phyloP scores from a whole-genome alignment of 2,888 invertebrate genomes.

The Rosalia funebris region DNA sequence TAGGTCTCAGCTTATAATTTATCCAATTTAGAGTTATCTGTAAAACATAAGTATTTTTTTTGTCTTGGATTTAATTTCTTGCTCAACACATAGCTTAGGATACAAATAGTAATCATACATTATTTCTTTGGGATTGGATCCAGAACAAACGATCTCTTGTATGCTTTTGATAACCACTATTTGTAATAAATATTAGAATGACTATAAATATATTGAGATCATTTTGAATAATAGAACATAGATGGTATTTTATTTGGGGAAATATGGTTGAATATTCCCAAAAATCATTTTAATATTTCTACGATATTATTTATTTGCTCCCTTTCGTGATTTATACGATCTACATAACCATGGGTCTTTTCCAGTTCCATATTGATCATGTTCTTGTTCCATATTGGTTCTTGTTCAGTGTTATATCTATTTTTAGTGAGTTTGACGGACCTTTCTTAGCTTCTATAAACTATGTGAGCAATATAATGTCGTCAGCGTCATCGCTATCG shows the following conservation, averaged over 20 bases:
- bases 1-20: constrained; percentile 34
- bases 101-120: constrained; percentile 49
- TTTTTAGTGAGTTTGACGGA: not conserved
- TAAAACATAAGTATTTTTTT: constrained; percentile 37
- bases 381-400: not conserved
- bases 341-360: not conserved
- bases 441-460: not conserved
- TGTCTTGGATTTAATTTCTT: constrained; percentile 43
- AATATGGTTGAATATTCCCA: not conserved
- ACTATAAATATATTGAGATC: constrained; percentile 1
- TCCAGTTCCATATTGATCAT: not conserved
- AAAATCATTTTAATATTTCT: constrained; percentile 14
- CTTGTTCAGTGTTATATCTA: not conserved
- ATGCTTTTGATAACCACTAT: constrained; percentile 52
- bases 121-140: constrained; percentile 50
- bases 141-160: constrained; percentile 51
- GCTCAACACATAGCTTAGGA: constrained; percentile 42
- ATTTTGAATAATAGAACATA: constrained; percentile 14
- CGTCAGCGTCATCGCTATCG: not conserved
- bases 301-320: not conserved
- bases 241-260: constrained; percentile 35
- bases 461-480: not conserved
- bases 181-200: constrained; percentile 39
- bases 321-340: not conserved
- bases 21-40: constrained; percentile 28